Percentiles rank a stretch among this genome's conserved stretches.
These are phyloP conservation scores for Bradypodion pumilum DNA, from an alignment of 2,797 vertebrate genomes.

Conservation along the genomic window DNA sequence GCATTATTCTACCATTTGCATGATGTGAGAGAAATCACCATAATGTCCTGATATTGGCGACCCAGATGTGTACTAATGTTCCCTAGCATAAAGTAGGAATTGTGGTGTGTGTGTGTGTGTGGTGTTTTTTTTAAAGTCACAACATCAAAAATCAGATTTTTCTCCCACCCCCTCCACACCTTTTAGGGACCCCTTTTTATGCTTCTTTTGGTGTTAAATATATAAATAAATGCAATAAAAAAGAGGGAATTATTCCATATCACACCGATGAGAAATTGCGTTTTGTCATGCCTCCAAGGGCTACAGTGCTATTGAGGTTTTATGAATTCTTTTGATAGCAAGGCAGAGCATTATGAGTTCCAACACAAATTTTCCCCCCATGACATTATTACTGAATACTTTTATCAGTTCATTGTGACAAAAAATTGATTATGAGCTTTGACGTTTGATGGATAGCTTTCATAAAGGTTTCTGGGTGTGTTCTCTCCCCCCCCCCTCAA, in stretches of 20 bases:
- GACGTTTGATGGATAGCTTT: constrained; percentile 96
- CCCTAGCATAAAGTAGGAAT: constrained; percentile 74
- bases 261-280: constrained; percentile 81
- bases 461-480: constrained; percentile 78
- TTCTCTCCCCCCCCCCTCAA: neutral
- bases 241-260: constrained; percentile 77
- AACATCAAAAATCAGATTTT: constrained; percentile 67
- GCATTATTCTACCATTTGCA: constrained; percentile 86
- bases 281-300: constrained; percentile 90
- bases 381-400: constrained; percentile 87
- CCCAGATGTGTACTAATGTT: constrained; percentile 76
- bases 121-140: neutral
- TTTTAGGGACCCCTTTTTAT: constrained; percentile 34
- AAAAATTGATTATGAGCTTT: constrained; percentile 97
- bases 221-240: constrained; percentile 63
- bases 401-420: constrained; percentile 92
- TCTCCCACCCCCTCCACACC: constrained; percentile 56
- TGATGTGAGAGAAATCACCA: constrained; percentile 83
- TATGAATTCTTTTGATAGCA: constrained; percentile 87
- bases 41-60: constrained; percentile 74
- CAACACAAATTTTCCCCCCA: constrained; percentile 89
- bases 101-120: neutral
- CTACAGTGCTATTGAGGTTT: constrained; percentile 78
- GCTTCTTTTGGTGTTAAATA: constrained; percentile 39
- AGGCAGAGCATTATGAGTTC: constrained; percentile 77